Evolutionary conservation across 2,113 vertebrate genomes (phyloP), one percentile per base, ranked within the genome.

Genomic region (Rousettus leschenaultii): DNA sequence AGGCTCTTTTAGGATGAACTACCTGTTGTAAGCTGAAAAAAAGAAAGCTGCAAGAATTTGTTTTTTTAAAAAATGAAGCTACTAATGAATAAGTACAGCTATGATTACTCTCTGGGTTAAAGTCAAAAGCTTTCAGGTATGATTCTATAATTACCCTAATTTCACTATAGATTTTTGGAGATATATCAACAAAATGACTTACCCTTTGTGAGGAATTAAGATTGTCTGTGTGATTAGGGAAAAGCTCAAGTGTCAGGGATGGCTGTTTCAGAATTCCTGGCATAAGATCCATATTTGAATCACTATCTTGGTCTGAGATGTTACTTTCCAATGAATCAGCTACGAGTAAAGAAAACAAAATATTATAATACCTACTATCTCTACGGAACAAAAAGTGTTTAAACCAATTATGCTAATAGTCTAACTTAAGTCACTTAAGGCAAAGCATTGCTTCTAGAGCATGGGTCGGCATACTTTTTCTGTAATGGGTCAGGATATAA

Each of bases 221-320:
- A 99, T 98, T 99, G 97, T 99, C 99, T 80, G 99, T 99, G 77
- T 99, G 99, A 98, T 97, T 99, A 96, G 99, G 99, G 97, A 99
- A 99, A 86, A 99, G 99, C 96, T 99, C 99, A 98, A 99, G 99
- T 63, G 99, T 99, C 95, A 99, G 97, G 91, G 99, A 98, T 92
- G 98, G 99, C 97, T 99, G 99, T 98, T 99, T 99, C 80, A 98
- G 91, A 97, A 99, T 98, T 97, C 98, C 98, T 65, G 99, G 99
- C 97, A 99, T 97, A 66, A 99, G 98, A 94, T 99, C 99, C 98
- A 99, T 98, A 97, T 99, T 99, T 94, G 98, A 99, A 96, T 99
- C 99, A 6, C 98, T 99, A 96, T 99, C 99, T 95, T 99, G 99
- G 26, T 99, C 99, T 28, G 99, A 99, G 93, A 99, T 98, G 63